Evolutionary conservation across 2,888 invertebrate genomes (phyloP), one percentile per base, ranked within the genome.

Genomic region (Volucella zonaria): DNA sequence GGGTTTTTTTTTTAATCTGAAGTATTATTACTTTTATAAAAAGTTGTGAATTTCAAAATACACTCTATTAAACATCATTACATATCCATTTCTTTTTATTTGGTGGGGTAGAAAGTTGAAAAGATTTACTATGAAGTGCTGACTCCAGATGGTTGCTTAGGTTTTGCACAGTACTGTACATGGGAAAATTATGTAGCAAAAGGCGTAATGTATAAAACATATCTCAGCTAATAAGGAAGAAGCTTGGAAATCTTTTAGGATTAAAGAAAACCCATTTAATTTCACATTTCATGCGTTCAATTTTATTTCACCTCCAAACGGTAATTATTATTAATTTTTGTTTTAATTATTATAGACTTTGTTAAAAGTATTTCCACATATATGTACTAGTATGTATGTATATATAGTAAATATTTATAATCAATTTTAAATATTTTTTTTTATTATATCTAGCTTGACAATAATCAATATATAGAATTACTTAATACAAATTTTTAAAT

Each of bases 211-310:
- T n/a, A n/a, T n/a, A n/a, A n/a, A n/a, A 23, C 23, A 23, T 23
- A 23, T 3, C 23, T 23, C 23, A 23, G 2, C 3, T 23, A 23
- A 23, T 23, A 23, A 23, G 23, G 1, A 23, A 23, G 23, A 23
- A 23, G 23, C 2, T 3, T 23, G 23, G 2, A 23, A 23, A 23
- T 23, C 3, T 4, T 23, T 23, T 23, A 31, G 6, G 31, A 51
- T 8, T 49, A 51, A 38, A 66, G 51, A 51, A 12, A 51, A 1
- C n/a, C 8, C 11, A 38, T 47, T 74, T 64, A 61, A 52, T 71
- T 73, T 78, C 82, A 82, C 82, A 82, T 82, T 82, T 79, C 64
- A 82, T 82, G 82, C 51, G 82, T 79, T 73, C 67, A 18, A 40
- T 66, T 82, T 82, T 74, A 79, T 79, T 82, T 71, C 71, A 82